Conservation (phyloP, 2,113 vertebrate species). For the Cottus gobio region DNA sequence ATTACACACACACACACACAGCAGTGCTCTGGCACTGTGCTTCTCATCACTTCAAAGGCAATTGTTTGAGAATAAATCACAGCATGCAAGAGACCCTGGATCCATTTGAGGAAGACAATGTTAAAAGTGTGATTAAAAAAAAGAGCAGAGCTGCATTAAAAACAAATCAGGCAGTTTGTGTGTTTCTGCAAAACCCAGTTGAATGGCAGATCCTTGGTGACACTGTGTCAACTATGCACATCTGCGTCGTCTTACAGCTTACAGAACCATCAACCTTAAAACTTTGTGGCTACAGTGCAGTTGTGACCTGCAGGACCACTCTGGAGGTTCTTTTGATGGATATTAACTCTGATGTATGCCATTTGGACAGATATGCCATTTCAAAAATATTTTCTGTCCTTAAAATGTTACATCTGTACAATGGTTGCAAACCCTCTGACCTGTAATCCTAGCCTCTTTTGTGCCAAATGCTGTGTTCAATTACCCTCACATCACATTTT, state of each 20-base stretch:
- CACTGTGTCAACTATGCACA: slow-evolving; percentile 17
- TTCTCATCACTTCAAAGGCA: neutral
- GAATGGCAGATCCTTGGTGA: neutral
- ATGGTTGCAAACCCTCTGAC: neutral
- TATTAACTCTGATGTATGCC: neutral
- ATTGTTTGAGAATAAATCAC: neutral
- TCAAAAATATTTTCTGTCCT: neutral
- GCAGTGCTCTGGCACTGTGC: neutral
- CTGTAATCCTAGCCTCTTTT: neutral
- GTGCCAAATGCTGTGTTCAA: slow-evolving; percentile 4
- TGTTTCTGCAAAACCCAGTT: slow-evolving; percentile 63
- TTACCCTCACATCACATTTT: slow-evolving; percentile 54
- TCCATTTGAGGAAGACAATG: slow-evolving; percentile 14
- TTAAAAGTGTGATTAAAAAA: slow-evolving; percentile 14
- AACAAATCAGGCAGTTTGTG: neutral
- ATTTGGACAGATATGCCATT: slow-evolving; percentile 10
- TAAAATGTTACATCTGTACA: slow-evolving; percentile 13
- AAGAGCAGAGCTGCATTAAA: neutral
- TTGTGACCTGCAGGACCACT: neutral
- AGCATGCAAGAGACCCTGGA: slow-evolving; percentile 27
- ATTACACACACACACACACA: slow-evolving; percentile 5
- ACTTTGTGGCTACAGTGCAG: neutral
- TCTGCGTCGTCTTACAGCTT: slow-evolving; percentile 30
- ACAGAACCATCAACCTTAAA: neutral
- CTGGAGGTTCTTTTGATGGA: neutral